A percentile compares a stretch with the other conserved stretches of the same genome.
Conservation (phyloP, 1,140 invertebrate genomes). For the Helicoverpa zea region DNA sequence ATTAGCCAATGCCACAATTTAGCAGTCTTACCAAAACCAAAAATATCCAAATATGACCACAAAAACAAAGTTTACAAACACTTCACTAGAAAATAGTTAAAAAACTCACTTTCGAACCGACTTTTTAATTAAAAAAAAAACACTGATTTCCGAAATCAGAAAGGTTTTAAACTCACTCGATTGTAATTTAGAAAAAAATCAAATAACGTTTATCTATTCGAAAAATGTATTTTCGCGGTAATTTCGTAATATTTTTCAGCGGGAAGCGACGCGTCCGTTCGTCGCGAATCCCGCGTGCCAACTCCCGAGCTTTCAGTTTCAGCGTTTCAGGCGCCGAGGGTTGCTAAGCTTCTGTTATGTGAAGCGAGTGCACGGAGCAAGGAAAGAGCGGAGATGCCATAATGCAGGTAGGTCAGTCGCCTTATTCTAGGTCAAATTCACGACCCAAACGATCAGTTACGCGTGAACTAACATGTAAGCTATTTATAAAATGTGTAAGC, state of each 20-base stretch:
- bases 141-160: too few relatives aligned
- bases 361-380: background rate
- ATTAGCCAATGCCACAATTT: background rate
- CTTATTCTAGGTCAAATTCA: too few relatives aligned
- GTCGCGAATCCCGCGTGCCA: slow-evolving; percentile 25
- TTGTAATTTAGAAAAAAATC: too few relatives aligned
- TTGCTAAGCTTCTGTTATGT: slow-evolving; percentile 31
- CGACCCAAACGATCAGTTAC: too few relatives aligned
- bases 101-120: background rate
- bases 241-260: background rate
- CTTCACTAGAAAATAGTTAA: slow-evolving; percentile 12
- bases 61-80: slow-evolving; percentile 6
- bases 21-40: slow-evolving; percentile 14
- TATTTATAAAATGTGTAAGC: too few relatives aligned
- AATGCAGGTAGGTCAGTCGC: too few relatives aligned
- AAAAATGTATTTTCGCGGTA: slow-evolving; percentile 13
- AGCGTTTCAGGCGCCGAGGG: slow-evolving; percentile 24
- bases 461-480: too few relatives aligned
- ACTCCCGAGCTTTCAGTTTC: slow-evolving; percentile 55
- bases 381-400: too few relatives aligned
- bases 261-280: slow-evolving; percentile 37
- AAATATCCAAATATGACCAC: slow-evolving; percentile 36
- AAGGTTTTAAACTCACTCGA: too few relatives aligned
- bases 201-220: too few relatives aligned
- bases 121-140: background rate